Conservation (phyloP, 2,113 vertebrate genomes). For the Condylura cristata region DNA sequence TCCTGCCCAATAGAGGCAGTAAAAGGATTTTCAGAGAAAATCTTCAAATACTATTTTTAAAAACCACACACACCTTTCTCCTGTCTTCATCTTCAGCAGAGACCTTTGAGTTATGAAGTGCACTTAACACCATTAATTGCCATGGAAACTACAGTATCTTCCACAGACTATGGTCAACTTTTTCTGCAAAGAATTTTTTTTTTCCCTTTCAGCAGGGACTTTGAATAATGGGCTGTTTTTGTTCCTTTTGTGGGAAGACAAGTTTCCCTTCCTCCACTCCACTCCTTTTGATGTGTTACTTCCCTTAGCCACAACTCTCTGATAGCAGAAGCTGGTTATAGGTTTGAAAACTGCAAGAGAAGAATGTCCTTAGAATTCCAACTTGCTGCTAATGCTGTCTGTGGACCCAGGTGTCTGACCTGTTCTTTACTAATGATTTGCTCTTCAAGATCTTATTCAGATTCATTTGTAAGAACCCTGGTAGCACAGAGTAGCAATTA, state of each 20-base stretch:
- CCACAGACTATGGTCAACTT: conserved; percentile 66
- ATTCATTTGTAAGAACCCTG: neutral
- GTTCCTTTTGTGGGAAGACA: conserved; percentile 26
- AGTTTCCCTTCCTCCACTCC: neutral
- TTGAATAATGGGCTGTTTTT: conserved; percentile 54
- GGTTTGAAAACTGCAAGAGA: neutral
- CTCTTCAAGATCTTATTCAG: neutral
- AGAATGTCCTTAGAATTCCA: neutral
- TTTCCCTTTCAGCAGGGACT: conserved; percentile 24
- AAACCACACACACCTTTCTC: conserved; percentile 16
- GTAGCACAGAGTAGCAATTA: neutral
- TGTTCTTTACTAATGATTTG: neutral
- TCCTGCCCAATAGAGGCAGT: conserved; percentile 24
- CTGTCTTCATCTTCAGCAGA: conserved; percentile 52
- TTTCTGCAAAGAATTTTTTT: conserved; percentile 44
- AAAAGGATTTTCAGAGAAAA: conserved; percentile 56
- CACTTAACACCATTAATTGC: conserved; percentile 80
- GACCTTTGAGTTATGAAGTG: conserved; percentile 69
- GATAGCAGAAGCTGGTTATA: neutral
- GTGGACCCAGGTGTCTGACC: neutral
- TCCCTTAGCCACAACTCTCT: neutral
- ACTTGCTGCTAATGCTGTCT: neutral
- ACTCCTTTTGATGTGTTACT: neutral
- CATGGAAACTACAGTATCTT: conserved; percentile 76
- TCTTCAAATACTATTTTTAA: conserved; percentile 63